These are phyloP conservation scores for Ceratina calcarata DNA, from an alignment of 1,140 invertebrate species.

Conservation along the genomic window DNA sequence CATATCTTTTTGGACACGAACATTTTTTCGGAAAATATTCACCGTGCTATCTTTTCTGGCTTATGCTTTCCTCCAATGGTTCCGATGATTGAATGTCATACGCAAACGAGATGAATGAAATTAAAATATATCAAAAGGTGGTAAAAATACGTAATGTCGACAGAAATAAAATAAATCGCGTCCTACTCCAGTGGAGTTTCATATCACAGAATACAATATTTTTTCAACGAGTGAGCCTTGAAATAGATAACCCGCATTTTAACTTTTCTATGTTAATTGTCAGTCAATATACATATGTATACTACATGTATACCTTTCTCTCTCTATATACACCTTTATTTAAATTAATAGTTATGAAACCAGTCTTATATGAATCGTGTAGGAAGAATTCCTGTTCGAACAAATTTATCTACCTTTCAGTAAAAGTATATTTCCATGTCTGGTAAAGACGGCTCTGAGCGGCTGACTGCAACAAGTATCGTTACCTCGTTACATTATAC, in stretches of 20 bases:
- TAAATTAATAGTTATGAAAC: slow-evolving; percentile 48
- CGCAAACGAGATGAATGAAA: slow-evolving; percentile 26
- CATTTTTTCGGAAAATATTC: slow-evolving; percentile 28
- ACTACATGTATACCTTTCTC: slow-evolving; percentile 47
- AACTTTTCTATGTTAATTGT: slow-evolving; percentile 62
- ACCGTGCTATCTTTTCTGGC: slow-evolving; percentile 37
- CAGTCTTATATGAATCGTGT: not conserved
- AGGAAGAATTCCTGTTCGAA: too few relatives aligned
- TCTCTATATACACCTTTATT: slow-evolving; percentile 30
- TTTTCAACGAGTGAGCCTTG: slow-evolving; percentile 65
- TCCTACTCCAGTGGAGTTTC: slow-evolving; percentile 56
- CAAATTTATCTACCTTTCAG: too few relatives aligned
- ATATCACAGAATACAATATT: slow-evolving; percentile 70
- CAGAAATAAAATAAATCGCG: slow-evolving; percentile 35
- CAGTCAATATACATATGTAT: slow-evolving; percentile 61
- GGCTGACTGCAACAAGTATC: too few relatives aligned
- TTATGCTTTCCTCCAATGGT: slow-evolving; percentile 34
- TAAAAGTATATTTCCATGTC: too few relatives aligned
- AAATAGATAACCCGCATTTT: slow-evolving; percentile 50
- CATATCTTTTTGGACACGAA: slow-evolving; percentile 64
- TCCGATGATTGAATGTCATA: slow-evolving; percentile 26
- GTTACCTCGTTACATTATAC: too few relatives aligned
- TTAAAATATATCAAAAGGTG: slow-evolving; percentile 29
- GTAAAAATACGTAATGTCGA: slow-evolving; percentile 12
- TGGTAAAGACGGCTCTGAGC: too few relatives aligned